Base-by-base conservation (phyloP, 2,797 vertebrate genomes). In the Rhabdophis nuchalis region DNA sequence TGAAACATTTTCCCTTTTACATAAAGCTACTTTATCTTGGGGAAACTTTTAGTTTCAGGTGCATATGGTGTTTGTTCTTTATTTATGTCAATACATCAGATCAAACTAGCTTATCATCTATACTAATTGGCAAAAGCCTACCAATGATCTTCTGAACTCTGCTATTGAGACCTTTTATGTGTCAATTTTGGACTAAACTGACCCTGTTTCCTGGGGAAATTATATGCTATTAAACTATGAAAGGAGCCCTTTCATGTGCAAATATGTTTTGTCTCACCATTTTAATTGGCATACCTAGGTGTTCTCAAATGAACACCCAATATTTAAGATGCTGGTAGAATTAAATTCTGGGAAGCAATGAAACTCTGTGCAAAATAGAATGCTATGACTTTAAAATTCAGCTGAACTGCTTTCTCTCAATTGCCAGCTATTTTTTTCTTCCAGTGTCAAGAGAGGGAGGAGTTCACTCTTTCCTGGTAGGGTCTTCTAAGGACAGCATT, bases 401-500 rank as follows among this genome's bases (percentile, higher is more conserved):
- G 61, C 54, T 56, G 60, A 53, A 50, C 20, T 6, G 46, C 77
- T 29, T 3, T 36, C n/a, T 61, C 46, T 82, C 54, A 18, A 29
- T 82, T 61, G 61, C 46, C 57, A 60, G 25, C 61, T 27, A 23
- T 20, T 89, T 77, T 27, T 61, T 57, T 87, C 54, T n/a, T 86
- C 9, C 88, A 46, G 68, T 90, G 50, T 72, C 50, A 72, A 14
- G 23, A 93, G 82, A 56, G 58, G 54, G 56, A 57, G 27, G 46
- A 91, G 53, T 86, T 85, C 23, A 27, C 18, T 87, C 46, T 89
- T 89, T 88, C 32, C 68, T 88, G 58, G 89, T 10, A 64, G 58
- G 46, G 57, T 85, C 91, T 88, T 72, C 36, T 32, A 72, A 92
- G 93, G 89, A 88, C 85, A 93, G 27, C 54, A 13, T 2, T 53